Base-by-base conservation (phyloP, 2,113 vertebrate genomes). In the Empidonax traillii region DNA sequence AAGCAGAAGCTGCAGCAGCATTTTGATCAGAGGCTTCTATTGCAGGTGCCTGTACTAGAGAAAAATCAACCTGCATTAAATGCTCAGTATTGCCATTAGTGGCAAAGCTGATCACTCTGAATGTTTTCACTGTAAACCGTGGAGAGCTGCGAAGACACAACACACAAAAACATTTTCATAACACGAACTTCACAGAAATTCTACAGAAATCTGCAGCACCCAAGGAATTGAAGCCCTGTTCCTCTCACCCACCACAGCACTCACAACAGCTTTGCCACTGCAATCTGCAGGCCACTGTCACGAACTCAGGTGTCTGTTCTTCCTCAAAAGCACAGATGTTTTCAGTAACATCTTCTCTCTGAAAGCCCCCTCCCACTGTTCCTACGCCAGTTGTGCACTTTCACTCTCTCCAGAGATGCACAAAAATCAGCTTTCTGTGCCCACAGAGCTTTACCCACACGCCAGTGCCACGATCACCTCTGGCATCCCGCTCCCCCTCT, bases 251-350 rank as follows among this genome's bases (percentile, higher is more conserved):
- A 6, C 13, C n/a, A 46, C 11, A 47, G 6, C 1, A 14, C 14
- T 35, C 4, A 27, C 11, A 39, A 13, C 49, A 39, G 9, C 7
- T 62, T 39, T 41, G 77, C 22, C 21, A 9, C 0, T 23, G 41
- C 18, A 30, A 2, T 5, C 74, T 44, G 56, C 2, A 25, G 24
- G 52, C 17, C 20, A 1, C 14, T 20, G 24, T 2, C 53, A 61
- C 1, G 3, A 35, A 24, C 33, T 37, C 49, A 22, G 67, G 21
- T 12, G 20, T 8, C 33, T 51, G 37, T 2, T 35, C 21, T 33
- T 30, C 12, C 2, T 20, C 2, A 2, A 37, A 14, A 11, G 10
- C 46, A 3, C 0, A 4, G 31, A 35, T n/a, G 33, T 24, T 9
- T 16, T 9, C 37, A 19, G 82, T 24, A 59, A 31, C 49, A 21